Base-by-base conservation (phyloP, 1,140 invertebrate species). In the Eulimnadia texana region DNA sequence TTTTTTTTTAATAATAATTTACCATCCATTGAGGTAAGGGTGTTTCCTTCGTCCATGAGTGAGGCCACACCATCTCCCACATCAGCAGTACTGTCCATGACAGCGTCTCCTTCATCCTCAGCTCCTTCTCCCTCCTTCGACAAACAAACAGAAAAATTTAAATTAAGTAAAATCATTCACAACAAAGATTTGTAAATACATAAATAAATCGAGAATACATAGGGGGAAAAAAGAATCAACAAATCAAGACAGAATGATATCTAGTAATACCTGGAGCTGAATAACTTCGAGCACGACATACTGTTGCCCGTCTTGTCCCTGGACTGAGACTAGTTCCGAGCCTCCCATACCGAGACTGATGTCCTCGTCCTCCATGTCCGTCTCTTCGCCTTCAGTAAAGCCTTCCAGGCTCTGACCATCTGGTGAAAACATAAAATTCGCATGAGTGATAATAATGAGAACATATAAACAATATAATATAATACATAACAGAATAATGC, bases 201-300 rank as follows among this genome's bases (percentile, higher is more conserved):
- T n/a, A n/a, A n/a, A n/a, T n/a, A n/a, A n/a, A n/a, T n/a, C n/a
- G n/a, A n/a, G n/a, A n/a, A n/a, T n/a, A n/a, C n/a, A n/a, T n/a
- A n/a, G n/a, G n/a, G n/a, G n/a, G n/a, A n/a, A n/a, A n/a, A n/a
- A n/a, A n/a, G n/a, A n/a, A n/a, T n/a, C n/a, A n/a, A n/a, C n/a
- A n/a, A n/a, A n/a, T n/a, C n/a, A n/a, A n/a, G n/a, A n/a, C n/a
- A n/a, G n/a, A n/a, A n/a, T n/a, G n/a, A n/a, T n/a, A n/a, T n/a
- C n/a, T n/a, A n/a, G n/a, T n/a, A n/a, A n/a, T 64, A 86, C 86
- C 50, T 81, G 81, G 13, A 88, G 72, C 66, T 90, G 85, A 58
- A 90, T 88, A 11, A 91, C 87, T 75, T 91, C 85, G 2, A 91
- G 72, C 11, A 91, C 88, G 3, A 91, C 88, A 66, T 90, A 91